phyloP scores from a whole-genome alignment of 2,888 invertebrate genomes.

The Nephrocerus scutellatus region DNA sequence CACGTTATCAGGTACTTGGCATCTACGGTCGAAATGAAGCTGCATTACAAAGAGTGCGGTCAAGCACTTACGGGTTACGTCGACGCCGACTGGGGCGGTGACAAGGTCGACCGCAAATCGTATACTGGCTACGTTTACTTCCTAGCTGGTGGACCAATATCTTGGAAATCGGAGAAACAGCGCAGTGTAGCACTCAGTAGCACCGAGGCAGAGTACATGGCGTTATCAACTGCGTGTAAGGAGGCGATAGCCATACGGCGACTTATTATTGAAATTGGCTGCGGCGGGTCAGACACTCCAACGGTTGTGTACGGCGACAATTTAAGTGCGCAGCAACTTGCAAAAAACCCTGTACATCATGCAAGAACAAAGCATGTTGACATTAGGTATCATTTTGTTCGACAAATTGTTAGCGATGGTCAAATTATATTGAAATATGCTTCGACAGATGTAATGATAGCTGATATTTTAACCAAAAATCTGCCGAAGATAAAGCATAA shows the following conservation, averaged over 20 bases:
- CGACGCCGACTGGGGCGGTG: conserved; percentile 9
- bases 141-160: conserved; percentile 12
- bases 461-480: conserved; percentile 17
- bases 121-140: conserved; percentile 17
- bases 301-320: conserved; percentile 12
- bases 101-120: conserved; percentile 15
- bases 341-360: conserved; percentile 17
- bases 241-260: conserved; percentile 12
- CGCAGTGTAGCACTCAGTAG: conserved; percentile 16
- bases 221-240: conserved; percentile 17
- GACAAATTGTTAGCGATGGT: conserved; percentile 8
- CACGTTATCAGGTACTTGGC: conserved; percentile 4
- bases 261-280: conserved; percentile 9
- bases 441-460: conserved; percentile 13
- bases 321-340: conserved; percentile 12
- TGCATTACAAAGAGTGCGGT: conserved; percentile 1
- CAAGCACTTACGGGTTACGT: not conserved
- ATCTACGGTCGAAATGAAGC: not conserved
- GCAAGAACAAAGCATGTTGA: conserved; percentile 17
- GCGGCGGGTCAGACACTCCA: not conserved
- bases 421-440: conserved; percentile 12
- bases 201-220: conserved; percentile 19
- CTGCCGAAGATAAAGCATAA: too few relatives aligned
- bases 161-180: conserved; percentile 18
- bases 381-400: conserved; percentile 16